Percentiles rank a stretch among this genome's conserved stretches.
Conservation (phyloP, 2,113 vertebrate species). For the Toxotes jaculatrix region DNA sequence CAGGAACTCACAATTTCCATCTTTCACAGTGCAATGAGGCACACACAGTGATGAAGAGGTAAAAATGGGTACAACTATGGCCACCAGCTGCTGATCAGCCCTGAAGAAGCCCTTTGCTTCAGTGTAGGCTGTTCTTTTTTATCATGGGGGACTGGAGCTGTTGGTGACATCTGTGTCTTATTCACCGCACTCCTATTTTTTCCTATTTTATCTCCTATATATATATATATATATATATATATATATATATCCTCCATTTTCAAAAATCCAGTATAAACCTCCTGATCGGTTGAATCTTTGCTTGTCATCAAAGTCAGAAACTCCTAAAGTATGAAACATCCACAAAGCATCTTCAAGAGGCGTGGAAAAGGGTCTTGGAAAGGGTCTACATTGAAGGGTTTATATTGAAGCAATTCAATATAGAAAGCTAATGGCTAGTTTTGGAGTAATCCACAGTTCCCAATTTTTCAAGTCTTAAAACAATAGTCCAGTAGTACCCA, state of each 20-base stretch:
- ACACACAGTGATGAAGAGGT: conserved; percentile 8
- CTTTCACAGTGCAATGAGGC: conserved; percentile 37
- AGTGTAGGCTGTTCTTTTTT: not conserved
- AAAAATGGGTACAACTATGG: conserved; percentile 19
- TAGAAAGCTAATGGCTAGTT: not conserved
- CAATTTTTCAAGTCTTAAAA: too few relatives aligned
- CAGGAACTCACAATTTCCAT: conserved; percentile 50
- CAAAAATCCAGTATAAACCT: not conserved
- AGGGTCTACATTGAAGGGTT: too few relatives aligned
- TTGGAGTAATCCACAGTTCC: not conserved
- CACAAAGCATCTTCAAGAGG: not conserved
- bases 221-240: too few relatives aligned
- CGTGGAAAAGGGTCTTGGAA: not conserved
- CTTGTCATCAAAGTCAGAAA: not conserved
- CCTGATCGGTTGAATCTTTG: not conserved
- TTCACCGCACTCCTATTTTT: not conserved
- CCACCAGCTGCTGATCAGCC: conserved; percentile 25
- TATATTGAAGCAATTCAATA: too few relatives aligned
- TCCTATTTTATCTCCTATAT: too few relatives aligned
- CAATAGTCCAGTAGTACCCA: too few relatives aligned
- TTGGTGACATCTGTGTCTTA: not conserved
- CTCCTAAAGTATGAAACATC: not conserved
- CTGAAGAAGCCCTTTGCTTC: too few relatives aligned
- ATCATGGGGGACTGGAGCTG: not conserved
- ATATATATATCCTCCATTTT: too few relatives aligned